A percentile compares a stretch with the other conserved stretches of the same genome.
phyloP scores from a whole-genome alignment of 2,113 vertebrate genomes.

The Loxodonta africana region DNA sequence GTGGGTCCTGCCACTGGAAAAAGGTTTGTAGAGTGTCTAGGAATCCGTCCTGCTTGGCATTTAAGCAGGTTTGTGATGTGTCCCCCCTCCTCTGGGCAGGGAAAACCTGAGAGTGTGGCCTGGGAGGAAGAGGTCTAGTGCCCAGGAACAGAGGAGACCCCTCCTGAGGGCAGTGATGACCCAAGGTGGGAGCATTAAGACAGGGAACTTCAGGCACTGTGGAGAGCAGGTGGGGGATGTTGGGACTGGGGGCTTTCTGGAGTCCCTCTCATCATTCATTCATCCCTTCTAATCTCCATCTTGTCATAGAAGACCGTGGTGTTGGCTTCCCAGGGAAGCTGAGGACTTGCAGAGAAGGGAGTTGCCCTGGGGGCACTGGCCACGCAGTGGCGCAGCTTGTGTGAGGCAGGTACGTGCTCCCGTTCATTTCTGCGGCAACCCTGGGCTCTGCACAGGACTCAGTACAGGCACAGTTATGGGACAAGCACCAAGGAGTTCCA shows the following conservation, averaged over 20 bases:
- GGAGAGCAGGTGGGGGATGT: neutral
- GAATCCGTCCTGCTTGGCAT: neutral
- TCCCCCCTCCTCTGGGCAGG: neutral
- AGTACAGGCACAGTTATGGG: neutral
- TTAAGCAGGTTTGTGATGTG: neutral
- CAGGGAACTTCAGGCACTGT: neutral
- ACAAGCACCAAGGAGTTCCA: neutral
- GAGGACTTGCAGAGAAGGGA: neutral
- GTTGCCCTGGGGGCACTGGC: neutral
- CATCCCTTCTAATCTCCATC: neutral
- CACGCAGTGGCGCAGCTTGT: too few relatives aligned
- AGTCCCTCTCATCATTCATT: neutral
- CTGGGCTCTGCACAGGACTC: neutral
- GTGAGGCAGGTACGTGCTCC: neutral
- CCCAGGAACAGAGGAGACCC: neutral
- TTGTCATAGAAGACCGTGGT: neutral
- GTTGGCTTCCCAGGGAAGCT: neutral
- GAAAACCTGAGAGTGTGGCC: neutral
- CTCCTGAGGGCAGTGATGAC: neutral
- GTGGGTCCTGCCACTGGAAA: neutral
- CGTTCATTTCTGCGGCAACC: neutral
- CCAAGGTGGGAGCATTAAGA: neutral
- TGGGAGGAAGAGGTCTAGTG: neutral
- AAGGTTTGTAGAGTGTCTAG: neutral
- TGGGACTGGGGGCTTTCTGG: neutral